Base-by-base conservation (phyloP, 2,113 vertebrate species). In the Rana temporaria region DNA sequence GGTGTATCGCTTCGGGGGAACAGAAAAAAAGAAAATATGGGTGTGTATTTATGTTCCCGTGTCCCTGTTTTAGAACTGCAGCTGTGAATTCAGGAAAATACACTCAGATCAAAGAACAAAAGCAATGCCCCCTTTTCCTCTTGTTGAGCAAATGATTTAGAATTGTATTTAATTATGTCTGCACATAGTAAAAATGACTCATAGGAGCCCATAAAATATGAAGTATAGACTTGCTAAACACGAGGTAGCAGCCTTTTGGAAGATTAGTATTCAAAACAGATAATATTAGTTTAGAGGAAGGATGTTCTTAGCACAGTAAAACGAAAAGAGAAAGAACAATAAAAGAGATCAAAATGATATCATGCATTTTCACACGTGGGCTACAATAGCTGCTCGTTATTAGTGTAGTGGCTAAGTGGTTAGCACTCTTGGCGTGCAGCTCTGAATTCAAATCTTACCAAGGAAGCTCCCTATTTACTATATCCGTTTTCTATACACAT, bases 251-350 rank as follows among this genome's bases (percentile, higher is more conserved):
- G 82, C 78, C 70, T 55, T 26, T 74, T 85, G 83, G 16, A 64
- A 84, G 53, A 78, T 85, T 84, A 15, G 75, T 53, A 73, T 53
- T 55, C 52, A 73, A 73, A 57, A 73, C 42, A 48, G 32, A 18
- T 26, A 73, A 57, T 84, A 59, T 2, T 85, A 84, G 17, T 84
- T 84, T 53, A 82, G 89, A 88, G 78, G 87, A 84, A 55, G 57
- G 60, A 42, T 24, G 42, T 48, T 48, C 42, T 48, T 12, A 48
- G 20, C 57, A n/a, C 57, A 60, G 5, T 60, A 60, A 20, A 60
- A 48, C 42, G 0, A 48, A 12, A 48, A 48, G 11, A 14, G 42
- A 48, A 48, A 48, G 42, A 48, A 48, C 11, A 6, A 48, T 48
- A 48, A 48, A 11, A 48, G 42, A 48, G 14, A 48, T 48, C 9